Evolutionary conservation across 1,140 invertebrate species (phyloP), one percentile per base, ranked within the genome.

Genomic region (Drosophila lacteicornis): DNA sequence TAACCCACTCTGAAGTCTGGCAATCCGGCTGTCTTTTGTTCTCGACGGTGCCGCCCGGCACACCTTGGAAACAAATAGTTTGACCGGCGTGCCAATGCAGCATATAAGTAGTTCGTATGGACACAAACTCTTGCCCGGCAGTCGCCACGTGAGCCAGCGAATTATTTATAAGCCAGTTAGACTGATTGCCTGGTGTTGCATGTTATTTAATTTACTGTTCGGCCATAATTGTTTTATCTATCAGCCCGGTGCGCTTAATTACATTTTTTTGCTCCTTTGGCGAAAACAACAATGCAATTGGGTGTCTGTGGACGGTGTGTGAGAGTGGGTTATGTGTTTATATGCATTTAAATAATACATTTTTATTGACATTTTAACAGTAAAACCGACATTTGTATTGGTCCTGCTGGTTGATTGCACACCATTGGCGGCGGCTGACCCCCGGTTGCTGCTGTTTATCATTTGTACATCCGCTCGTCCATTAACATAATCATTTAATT

Each of bases 401-500:
- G 84, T 84, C 73, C 80, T 70, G 67, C 59, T 82, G 84, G 84
- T 88, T 75, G 77, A 88, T 78, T 87, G 84, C 65, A 67, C 78
- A 78, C 86, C 84, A 80, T 68, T 80, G 65, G 46, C 62, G 33
- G 19, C 42, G 47, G 47, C 50, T 56, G 63, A 62, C 59, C 75
- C 55, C 51, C 50, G 33, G 55, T 25, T 56, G 69, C 65, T 56
- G 53, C 57, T 82, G 63, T 77, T 78, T 83, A 88, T 88, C 74
- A 77, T 77, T 76, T 75, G 82, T 75, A 84, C 85, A 88, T 87
- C 84, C 84, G 84, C 78, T 90, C 85, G 85, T 90, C 80, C 85
- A 88, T 90, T 88, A 88, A 88, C 85, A 88, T 88, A 88, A 88
- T 88, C 84, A 88, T 88, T 88, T 88, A 88, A 88, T 88, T 88